Percentiles rank a stretch among this genome's conserved stretches.
These are phyloP conservation scores for Anthophora plumipes DNA, from an alignment of 2,888 invertebrate genomes.

Conservation along the genomic window DNA sequence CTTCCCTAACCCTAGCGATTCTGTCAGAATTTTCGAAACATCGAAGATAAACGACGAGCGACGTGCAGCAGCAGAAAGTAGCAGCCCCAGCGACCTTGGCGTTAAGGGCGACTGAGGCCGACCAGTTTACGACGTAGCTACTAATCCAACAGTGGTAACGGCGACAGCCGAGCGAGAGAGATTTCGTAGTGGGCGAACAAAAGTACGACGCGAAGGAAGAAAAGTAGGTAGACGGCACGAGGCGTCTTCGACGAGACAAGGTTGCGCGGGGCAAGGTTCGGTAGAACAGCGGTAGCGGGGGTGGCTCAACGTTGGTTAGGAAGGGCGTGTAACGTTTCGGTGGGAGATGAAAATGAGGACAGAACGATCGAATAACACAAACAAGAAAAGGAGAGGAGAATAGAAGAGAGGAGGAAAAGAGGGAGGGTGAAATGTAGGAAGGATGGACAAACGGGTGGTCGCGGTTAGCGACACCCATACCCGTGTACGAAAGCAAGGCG, in stretches of 20 bases:
- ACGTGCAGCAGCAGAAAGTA: not conserved
- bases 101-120: slow-evolving; percentile 45
- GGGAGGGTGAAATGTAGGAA: slow-evolving; percentile 64
- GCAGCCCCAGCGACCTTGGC: slow-evolving; percentile 22
- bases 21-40: not conserved
- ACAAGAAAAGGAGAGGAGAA: slow-evolving; percentile 11
- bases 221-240: slow-evolving; percentile 64
- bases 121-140: slow-evolving; percentile 51
- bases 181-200: slow-evolving; percentile 64
- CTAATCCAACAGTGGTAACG: slow-evolving; percentile 51
- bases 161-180: slow-evolving; percentile 54
- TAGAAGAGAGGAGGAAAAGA: slow-evolving; percentile 9
- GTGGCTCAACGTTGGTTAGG: slow-evolving; percentile 34
- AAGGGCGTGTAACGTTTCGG: slow-evolving; percentile 50
- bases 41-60: slow-evolving; percentile 16
- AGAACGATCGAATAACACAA: slow-evolving; percentile 1
- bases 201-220: slow-evolving; percentile 58
- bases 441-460: slow-evolving; percentile 77
- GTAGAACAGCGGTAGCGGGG: slow-evolving; percentile 32
- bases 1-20: not conserved
- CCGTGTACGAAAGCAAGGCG: slow-evolving; percentile 72
- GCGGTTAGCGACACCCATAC: slow-evolving; percentile 79
- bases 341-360: slow-evolving; percentile 25
- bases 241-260: slow-evolving; percentile 56
- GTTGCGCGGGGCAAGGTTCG: slow-evolving; percentile 54